Conservation (phyloP, 2,888 invertebrate genomes). For the Ophion ventricosus region DNA sequence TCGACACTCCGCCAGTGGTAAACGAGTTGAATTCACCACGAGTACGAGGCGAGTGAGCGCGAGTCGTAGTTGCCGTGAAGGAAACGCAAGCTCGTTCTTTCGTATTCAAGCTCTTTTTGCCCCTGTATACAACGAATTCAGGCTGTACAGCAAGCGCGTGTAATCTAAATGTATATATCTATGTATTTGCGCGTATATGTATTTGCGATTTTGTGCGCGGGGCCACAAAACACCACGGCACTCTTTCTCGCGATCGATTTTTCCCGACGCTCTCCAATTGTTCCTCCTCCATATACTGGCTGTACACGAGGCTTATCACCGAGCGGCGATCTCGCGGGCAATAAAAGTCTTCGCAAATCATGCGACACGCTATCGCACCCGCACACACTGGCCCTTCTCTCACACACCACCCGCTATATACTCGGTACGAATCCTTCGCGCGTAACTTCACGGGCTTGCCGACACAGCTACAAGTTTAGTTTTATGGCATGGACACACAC, state of each 20-base stretch:
- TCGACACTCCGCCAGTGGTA: constrained; percentile 28
- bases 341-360: constrained; percentile 81
- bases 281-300: constrained; percentile 18
- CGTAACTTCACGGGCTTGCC: constrained; percentile 11
- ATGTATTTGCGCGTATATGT: neutral
- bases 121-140: constrained; percentile 48
- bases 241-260: constrained; percentile 58
- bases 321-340: constrained; percentile 72
- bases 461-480: constrained; percentile 43
- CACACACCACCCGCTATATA: constrained; percentile 18
- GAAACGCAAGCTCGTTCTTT: constrained; percentile 50
- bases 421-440: constrained; percentile 7
- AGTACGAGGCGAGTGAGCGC: neutral
- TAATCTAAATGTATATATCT: neutral
- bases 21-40: constrained; percentile 32
- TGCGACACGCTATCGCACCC: constrained; percentile 78
- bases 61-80: constrained; percentile 34
- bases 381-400: constrained; percentile 48
- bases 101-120: constrained; percentile 40
- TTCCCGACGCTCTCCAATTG: constrained; percentile 49
- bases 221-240: constrained; percentile 31
- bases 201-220: neutral
- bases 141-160: constrained; percentile 24
- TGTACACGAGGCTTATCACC: constrained; percentile 59
- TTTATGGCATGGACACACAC: neutral